Evolutionary conservation across 1,140 invertebrate species (phyloP), one percentile per base, ranked within the genome.

Genomic region (Leptinotarsa lineolata): DNA sequence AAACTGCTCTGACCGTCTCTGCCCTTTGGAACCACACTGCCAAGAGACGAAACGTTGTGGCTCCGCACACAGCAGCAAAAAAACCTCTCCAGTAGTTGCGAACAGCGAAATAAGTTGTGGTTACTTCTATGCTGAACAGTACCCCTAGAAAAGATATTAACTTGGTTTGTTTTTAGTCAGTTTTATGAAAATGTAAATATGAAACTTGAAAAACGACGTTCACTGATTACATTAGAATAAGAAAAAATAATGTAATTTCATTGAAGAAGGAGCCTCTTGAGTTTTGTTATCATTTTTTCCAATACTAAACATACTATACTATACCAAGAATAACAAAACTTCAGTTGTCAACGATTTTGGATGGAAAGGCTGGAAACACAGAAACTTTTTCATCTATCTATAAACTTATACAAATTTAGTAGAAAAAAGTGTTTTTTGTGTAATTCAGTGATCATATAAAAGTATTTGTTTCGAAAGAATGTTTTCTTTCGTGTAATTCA

Each of bases 31-130:
- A 96, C 96, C 96, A 98, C 22, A 98, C 95, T 0, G 95, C 95
- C 46, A 98, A 84, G 6, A 99, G 86, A 2, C 97, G 88, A 85
- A 99, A 99, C 81, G 97, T 92, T 4, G 97, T 95, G 0, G 97
- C 97, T 39, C 96, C 95, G 85, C 96, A 98, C 1, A 98, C 97
- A 4, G 97, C 97, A 0, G 97, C 93, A 83, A 99, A 99, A 85
- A 99, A 99, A 0, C 97, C 97, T 70, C 97, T 87, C 97, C 97
- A 99, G 84, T 99, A 99, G 83, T 99, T 99, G 69, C 97, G 88
- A 0, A 99, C 96, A 5, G 97, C 97, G 85, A 99, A 99, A 83
- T 98, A 99, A 0, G 97, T 97, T 0, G 97, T 96, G 30, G 97
- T 99, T 85, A 99, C 97, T 88, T 99, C 97, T 76, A 99, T 99